phyloP scores from a whole-genome alignment of 1,140 invertebrate species.

The Bombus impatiens region DNA sequence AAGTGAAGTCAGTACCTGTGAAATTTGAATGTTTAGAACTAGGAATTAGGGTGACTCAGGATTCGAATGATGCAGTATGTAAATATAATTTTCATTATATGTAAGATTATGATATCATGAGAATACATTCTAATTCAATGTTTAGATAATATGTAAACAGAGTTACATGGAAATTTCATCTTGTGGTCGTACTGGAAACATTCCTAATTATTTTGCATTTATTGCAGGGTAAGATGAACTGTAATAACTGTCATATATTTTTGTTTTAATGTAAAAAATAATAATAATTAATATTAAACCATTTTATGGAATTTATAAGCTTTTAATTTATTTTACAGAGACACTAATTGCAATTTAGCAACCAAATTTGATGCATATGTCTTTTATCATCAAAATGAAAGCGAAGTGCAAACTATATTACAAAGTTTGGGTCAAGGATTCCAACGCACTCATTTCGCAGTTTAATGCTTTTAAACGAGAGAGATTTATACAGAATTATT shows the following conservation, averaged over 20 bases:
- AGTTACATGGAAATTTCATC: constrained; percentile 87
- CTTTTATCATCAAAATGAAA: constrained; percentile 81
- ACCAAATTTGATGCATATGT: constrained; percentile 84
- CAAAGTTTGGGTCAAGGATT: constrained; percentile 81
- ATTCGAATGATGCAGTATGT: constrained; percentile 71
- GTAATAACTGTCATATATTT: constrained; percentile 1
- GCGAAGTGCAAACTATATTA: constrained; percentile 81
- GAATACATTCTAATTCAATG: constrained; percentile 19
- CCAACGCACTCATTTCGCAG: constrained; percentile 79
- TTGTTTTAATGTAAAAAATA: not conserved
- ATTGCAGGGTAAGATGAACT: constrained; percentile 83
- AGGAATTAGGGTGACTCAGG: constrained; percentile 80
- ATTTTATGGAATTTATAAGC: constrained; percentile 14
- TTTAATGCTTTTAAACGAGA: constrained; percentile 62
- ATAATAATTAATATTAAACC: not conserved
- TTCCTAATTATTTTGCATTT: constrained; percentile 85
- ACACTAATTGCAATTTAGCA: constrained; percentile 84
- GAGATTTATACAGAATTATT: not conserved
- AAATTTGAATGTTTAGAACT: constrained; percentile 83
- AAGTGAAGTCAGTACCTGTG: constrained; percentile 74
- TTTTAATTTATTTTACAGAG: constrained; percentile 77
- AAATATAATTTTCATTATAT: constrained; percentile 21
- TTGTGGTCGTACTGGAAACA: constrained; percentile 83
- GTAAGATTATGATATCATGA: constrained; percentile 6
- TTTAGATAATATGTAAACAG: constrained; percentile 82